phyloP scores from a whole-genome alignment of 2,797 vertebrate genomes.

The Fringilla coelebs region DNA sequence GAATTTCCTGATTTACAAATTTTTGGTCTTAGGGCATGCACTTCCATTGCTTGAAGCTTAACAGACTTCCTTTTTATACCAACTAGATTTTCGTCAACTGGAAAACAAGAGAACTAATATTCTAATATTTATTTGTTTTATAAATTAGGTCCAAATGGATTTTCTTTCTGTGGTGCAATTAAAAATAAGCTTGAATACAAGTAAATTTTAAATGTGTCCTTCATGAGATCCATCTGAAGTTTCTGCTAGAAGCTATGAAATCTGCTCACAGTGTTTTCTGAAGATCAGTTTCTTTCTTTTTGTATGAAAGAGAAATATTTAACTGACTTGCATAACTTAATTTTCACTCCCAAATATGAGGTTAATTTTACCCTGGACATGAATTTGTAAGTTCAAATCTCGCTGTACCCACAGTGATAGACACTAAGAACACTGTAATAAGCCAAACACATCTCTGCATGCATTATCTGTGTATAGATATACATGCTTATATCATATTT shows the following conservation, averaged over 20 bases:
- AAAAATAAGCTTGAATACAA: background rate
- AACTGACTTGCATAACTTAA: background rate
- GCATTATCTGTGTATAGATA: background rate
- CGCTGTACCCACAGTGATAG: background rate
- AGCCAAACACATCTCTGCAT: background rate
- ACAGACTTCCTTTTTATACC: background rate
- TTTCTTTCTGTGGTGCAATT: background rate
- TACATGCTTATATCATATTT: background rate
- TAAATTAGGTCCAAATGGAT: background rate
- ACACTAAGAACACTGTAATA: background rate
- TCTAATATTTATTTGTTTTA: too few relatives aligned
- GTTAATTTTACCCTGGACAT: background rate
- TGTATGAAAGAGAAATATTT: background rate
- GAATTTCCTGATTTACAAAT: background rate
- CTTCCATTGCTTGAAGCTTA: background rate
- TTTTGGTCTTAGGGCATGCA: fast-evolving
- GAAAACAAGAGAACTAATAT: background rate
- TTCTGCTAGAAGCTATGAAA: background rate
- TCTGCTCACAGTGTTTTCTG: background rate
- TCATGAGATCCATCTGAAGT: background rate
- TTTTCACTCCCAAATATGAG: background rate
- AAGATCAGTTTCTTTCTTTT: background rate
- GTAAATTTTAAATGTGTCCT: background rate
- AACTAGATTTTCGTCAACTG: background rate
- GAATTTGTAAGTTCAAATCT: background rate